These are phyloP conservation scores for Chalcis sispes DNA, from an alignment of 2,888 invertebrate species.

Conservation along the genomic window DNA sequence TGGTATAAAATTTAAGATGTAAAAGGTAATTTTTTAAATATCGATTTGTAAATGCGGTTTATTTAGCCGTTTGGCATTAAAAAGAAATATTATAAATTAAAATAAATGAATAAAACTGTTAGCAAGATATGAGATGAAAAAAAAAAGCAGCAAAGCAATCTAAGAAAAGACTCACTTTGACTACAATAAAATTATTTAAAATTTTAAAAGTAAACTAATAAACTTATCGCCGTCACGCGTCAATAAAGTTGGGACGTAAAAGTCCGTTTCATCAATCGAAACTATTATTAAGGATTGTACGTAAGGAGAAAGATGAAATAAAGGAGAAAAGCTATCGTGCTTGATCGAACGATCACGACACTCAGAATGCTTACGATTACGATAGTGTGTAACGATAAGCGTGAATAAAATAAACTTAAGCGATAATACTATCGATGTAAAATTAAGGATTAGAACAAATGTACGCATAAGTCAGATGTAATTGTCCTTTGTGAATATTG, in stretches of 20 bases:
- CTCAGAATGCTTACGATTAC: slow-evolving; percentile 69
- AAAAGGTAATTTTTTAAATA: slow-evolving; percentile 50
- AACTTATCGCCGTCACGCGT: slow-evolving; percentile 57
- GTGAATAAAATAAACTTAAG: slow-evolving; percentile 71
- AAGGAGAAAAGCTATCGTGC: slow-evolving; percentile 64
- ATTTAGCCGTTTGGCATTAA: slow-evolving; percentile 58
- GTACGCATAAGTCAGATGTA: slow-evolving; percentile 72
- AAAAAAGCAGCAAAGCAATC: slow-evolving; percentile 66
- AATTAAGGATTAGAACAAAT: slow-evolving; percentile 60
- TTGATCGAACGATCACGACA: slow-evolving; percentile 65
- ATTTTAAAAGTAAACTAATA: slow-evolving; percentile 56
- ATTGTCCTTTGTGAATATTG: slow-evolving; percentile 75
- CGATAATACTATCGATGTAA: slow-evolving; percentile 67
- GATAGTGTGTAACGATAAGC: slow-evolving; percentile 68
- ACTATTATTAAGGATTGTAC: slow-evolving; percentile 51
- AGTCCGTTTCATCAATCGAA: slow-evolving; percentile 51
- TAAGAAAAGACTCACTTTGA: slow-evolving; percentile 65
- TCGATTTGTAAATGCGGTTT: slow-evolving; percentile 55
- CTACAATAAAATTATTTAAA: slow-evolving; percentile 56
- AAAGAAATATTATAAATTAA: no score
- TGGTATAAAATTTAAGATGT: slow-evolving; percentile 48
- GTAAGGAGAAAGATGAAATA: slow-evolving; percentile 53
- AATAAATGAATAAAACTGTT: no score
- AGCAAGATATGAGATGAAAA: slow-evolving; percentile 52
- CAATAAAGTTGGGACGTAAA: slow-evolving; percentile 58